Evolutionary conservation across 1,140 invertebrate genomes (phyloP).

Genomic region (Cyrtorhinus lividipennis): DNA sequence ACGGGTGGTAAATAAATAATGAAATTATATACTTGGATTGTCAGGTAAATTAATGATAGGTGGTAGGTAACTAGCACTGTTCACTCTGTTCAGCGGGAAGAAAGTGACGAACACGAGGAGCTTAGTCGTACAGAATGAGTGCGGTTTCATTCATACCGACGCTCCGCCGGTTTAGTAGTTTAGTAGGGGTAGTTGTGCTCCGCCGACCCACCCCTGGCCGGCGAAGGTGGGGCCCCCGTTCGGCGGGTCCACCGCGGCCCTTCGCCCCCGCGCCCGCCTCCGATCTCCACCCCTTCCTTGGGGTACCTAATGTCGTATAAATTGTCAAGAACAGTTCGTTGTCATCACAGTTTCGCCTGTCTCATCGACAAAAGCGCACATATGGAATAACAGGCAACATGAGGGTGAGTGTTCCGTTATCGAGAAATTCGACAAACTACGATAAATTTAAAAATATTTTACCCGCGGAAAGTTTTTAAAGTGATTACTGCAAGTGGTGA

Average conservation of each 20-base stretch:
- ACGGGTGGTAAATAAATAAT: too few relatives aligned
- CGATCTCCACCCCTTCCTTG: neutral
- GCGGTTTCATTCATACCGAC: too few relatives aligned
- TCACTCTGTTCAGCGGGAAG: too few relatives aligned
- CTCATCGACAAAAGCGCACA: neutral
- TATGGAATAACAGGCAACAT: constrained; percentile 2
- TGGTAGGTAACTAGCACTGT: too few relatives aligned
- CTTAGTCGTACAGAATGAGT: too few relatives aligned
- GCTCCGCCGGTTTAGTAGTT: too few relatives aligned
- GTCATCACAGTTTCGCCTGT: neutral
- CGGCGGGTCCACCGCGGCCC: too few relatives aligned
- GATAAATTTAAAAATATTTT: neutral
- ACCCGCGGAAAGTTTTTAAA: neutral
- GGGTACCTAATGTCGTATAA: neutral
- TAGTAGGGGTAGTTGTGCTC: too few relatives aligned
- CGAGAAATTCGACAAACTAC: neutral
- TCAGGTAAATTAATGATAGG: too few relatives aligned
- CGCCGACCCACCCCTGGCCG: neutral
- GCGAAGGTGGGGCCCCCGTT: neutral
- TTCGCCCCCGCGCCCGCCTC: too few relatives aligned
- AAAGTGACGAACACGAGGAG: too few relatives aligned
- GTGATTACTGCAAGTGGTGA: neutral
- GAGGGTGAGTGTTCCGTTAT: neutral
- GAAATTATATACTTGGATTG: too few relatives aligned
- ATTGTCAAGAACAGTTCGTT: neutral